Evolutionary conservation across 1,140 invertebrate species (phyloP).

Genomic region (Danaus plexippus): DNA sequence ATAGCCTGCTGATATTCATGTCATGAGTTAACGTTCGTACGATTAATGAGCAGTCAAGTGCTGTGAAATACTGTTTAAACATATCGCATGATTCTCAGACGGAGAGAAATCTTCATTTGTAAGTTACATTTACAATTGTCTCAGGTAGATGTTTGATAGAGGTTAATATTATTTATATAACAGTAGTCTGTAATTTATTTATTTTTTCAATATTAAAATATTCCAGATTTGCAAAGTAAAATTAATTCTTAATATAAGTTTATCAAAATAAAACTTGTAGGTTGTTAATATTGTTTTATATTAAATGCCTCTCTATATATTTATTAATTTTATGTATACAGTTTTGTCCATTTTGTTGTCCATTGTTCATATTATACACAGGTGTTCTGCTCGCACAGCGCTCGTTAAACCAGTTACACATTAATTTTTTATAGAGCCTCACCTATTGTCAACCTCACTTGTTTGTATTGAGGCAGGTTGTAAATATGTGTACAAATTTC

Average conservation of each 20-base stretch:
- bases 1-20: conserved; percentile 24
- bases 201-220: too few species aligned
- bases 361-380: conserved; percentile 35
- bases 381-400: conserved; percentile 35
- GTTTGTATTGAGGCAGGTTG: conserved; percentile 37
- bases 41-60: conserved; percentile 23
- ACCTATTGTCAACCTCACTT: conserved; percentile 45
- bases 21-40: conserved; percentile 24
- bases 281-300: conserved; percentile 8
- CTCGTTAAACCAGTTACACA: conserved; percentile 60
- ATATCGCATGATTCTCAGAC: neutral
- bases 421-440: conserved; percentile 61
- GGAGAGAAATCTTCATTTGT: too few species aligned
- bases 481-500: conserved; percentile 33
- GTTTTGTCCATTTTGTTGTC: conserved; percentile 18
- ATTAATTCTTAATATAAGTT: too few species aligned
- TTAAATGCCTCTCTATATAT: too few species aligned
- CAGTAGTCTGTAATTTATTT: too few species aligned
- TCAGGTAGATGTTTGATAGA: too few species aligned
- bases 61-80: conserved; percentile 8
- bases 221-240: too few species aligned
- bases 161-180: too few species aligned
- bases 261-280: too few species aligned
- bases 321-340: conserved; percentile 7
- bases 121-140: too few species aligned